Evolutionary conservation across 2,888 invertebrate genomes (phyloP).

Genomic region (Toxonevra muliebris): DNA sequence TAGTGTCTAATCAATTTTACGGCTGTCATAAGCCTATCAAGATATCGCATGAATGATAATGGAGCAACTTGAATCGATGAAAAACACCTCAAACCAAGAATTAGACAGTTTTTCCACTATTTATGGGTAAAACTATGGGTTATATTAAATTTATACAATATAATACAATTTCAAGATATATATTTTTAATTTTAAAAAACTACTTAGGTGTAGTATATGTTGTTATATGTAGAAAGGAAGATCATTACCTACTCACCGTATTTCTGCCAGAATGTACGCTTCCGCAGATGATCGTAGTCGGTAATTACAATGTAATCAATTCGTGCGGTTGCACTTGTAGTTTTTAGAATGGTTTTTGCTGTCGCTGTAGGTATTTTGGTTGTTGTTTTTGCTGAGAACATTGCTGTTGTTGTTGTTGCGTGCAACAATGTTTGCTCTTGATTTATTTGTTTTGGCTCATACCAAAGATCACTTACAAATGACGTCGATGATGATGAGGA

Average conservation of each 20-base stretch:
- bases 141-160: too few species aligned
- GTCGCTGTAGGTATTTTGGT: conserved; percentile 46
- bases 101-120: too few species aligned
- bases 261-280: conserved; percentile 51
- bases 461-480: conserved; percentile 50
- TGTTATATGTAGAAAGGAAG: conserved; percentile 14
- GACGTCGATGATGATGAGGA: conserved; percentile 19
- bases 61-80: too few species aligned
- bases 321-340: conserved; percentile 41
- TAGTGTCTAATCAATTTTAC: too few species aligned
- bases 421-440: conserved; percentile 57
- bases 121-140: too few species aligned
- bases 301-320: conserved; percentile 53
- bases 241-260: conserved; percentile 61
- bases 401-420: conserved; percentile 39
- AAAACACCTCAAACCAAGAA: too few species aligned
- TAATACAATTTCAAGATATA: too few species aligned
- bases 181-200: too few species aligned
- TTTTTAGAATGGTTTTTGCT: conserved; percentile 11
- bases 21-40: too few species aligned
- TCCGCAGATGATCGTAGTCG: conserved; percentile 47
- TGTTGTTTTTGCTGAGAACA: conserved; percentile 36
- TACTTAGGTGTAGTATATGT: too few species aligned
- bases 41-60: too few species aligned
- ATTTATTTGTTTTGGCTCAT: conserved; percentile 55